A percentile compares a stretch with the other conserved stretches of the same genome.
Conservation (phyloP, 2,888 invertebrate genomes). For the Apotomis betuletana region DNA sequence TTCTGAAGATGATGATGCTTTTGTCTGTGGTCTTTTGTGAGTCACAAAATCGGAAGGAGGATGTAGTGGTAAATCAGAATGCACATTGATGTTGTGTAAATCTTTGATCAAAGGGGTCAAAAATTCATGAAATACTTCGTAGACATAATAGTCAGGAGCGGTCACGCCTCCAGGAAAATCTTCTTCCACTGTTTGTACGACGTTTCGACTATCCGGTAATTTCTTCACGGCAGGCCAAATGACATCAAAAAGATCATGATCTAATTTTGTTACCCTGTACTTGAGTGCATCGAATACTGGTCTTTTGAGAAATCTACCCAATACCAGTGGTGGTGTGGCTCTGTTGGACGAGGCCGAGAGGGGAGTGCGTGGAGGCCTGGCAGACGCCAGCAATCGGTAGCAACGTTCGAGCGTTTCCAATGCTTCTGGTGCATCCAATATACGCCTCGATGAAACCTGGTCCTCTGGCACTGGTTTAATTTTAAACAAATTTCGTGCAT, state of each 20-base stretch:
- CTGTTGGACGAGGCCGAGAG: conserved; percentile 84
- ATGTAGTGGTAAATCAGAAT: conserved; percentile 86
- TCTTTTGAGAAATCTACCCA: conserved; percentile 90
- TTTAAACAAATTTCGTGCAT: conserved; percentile 33
- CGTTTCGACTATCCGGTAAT: conserved; percentile 84
- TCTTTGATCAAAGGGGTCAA: conserved; percentile 92
- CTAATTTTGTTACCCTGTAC: conserved; percentile 89
- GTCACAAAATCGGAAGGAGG: conserved; percentile 83
- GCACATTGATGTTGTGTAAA: conserved; percentile 87
- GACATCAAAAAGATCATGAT: conserved; percentile 94
- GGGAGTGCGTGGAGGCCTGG: conserved; percentile 82
- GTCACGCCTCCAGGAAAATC: conserved; percentile 90
- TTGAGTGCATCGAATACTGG: conserved; percentile 89
- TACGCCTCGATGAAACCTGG: conserved; percentile 88
- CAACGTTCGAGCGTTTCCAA: conserved; percentile 90
- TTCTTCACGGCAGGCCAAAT: conserved; percentile 95
- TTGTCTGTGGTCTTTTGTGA: conserved; percentile 53
- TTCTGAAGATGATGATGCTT: conserved; percentile 55
- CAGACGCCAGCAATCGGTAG: conserved; percentile 87
- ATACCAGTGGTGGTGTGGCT: conserved; percentile 79
- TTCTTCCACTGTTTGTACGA: conserved; percentile 85
- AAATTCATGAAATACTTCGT: conserved; percentile 92
- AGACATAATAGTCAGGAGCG: conserved; percentile 93
- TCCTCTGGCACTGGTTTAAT: conserved; percentile 87
- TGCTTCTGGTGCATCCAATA: conserved; percentile 87